Conservation (phyloP, 2,888 invertebrate species). For the Erebia aethiops region DNA sequence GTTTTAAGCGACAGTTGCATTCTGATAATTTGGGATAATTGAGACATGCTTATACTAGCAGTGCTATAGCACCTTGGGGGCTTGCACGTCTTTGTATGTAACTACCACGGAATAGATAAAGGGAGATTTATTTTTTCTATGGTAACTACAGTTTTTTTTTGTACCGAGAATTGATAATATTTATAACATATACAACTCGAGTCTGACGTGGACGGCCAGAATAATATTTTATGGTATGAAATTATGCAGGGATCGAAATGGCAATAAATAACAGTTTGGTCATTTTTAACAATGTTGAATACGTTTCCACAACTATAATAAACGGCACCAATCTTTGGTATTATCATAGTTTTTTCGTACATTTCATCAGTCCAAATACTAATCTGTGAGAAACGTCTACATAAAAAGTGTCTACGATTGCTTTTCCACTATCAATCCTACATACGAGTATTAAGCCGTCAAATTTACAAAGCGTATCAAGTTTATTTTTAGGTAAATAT, state of each 20-base stretch:
- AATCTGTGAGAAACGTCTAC: neutral
- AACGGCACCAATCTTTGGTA: neutral
- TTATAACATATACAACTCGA: no score
- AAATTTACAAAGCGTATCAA: slow-evolving; percentile 37
- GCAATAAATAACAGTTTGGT: no score
- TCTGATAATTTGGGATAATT: neutral
- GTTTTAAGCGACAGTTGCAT: neutral
- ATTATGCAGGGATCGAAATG: no score
- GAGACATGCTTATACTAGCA: neutral
- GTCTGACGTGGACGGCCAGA: no score
- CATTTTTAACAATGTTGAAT: neutral
- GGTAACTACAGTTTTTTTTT: neutral
- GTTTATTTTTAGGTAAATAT: slow-evolving; percentile 21
- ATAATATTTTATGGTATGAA: no score
- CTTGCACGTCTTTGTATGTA: neutral
- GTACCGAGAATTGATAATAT: no score
- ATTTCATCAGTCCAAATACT: neutral
- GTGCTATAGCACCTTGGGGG: neutral
- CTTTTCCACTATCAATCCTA: slow-evolving; percentile 27
- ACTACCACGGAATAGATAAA: no score
- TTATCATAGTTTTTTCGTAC: neutral
- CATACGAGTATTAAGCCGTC: slow-evolving; percentile 22
- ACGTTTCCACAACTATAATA: neutral
- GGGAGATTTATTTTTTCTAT: no score
- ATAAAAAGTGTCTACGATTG: slow-evolving; percentile 9